phyloP scores from a whole-genome alignment of 2,888 invertebrate species.

The Eupithecia vulgata region DNA sequence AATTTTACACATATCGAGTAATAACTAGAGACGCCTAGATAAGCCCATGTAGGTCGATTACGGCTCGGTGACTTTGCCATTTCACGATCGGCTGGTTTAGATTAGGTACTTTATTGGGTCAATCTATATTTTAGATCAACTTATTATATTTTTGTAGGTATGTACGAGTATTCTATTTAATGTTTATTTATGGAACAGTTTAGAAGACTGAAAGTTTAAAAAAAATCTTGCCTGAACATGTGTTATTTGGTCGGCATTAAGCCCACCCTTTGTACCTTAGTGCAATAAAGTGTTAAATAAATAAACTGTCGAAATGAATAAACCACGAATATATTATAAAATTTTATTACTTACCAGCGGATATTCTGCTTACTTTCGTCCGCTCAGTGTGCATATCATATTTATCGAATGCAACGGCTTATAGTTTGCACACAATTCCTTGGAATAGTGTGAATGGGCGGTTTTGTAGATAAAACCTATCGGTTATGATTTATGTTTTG shows the following conservation, averaged over 20 bases:
- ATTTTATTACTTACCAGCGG: not conserved
- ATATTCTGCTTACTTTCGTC: conserved; percentile 8
- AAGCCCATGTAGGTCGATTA: not conserved
- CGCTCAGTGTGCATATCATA: conserved; percentile 18
- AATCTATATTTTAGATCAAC: not conserved
- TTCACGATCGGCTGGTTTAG: conserved; percentile 1
- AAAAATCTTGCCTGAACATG: no score
- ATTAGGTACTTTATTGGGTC: not conserved
- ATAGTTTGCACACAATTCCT: conserved; percentile 32
- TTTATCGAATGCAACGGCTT: conserved; percentile 19
- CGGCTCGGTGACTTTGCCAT: not conserved
- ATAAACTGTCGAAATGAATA: not conserved
- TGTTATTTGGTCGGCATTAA: no score
- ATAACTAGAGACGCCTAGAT: not conserved
- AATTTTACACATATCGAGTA: conserved; percentile 1
- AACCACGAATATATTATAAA: not conserved
- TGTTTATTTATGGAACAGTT: no score
- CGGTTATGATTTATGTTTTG: conserved; percentile 11
- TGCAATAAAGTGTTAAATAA: no score
- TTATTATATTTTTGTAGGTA: not conserved
- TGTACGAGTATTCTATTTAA: no score
- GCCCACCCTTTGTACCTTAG: no score
- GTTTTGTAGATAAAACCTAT: conserved; percentile 26
- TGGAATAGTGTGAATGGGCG: conserved; percentile 25
- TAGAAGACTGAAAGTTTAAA: no score